Evolutionary conservation across 1,140 invertebrate genomes (phyloP), one percentile per base, ranked within the genome.

Genomic region (Aleiodes sp.): DNA sequence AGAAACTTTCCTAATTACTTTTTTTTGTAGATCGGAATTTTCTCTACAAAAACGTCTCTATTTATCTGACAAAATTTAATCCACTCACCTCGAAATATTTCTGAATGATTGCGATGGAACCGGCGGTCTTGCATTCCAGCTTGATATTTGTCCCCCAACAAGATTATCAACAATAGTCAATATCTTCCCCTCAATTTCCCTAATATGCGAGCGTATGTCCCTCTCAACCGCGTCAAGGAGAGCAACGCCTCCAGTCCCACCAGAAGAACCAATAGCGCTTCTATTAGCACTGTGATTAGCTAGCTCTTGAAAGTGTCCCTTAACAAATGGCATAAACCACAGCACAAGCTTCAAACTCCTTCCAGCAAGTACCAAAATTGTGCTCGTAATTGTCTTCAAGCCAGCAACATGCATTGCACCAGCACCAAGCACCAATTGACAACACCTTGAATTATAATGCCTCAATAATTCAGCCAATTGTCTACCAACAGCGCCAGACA

Each of bases 351-450:
- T 92, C 80, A 97, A 81, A 86, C 93, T 97, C 71, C 98, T 89
- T 7, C 94, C 95, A 0, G 96, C 94, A 69, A 99, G 86, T 7
- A 96, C 97, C 70, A 99, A 87, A 88, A 98, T 98, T 39, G 93
- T 95, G 70, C 94, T 97, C 0, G 96, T 97, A 57, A 99, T 99
- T 43, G 96, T 98, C 87, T 98, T 99, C 39, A 99, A 86, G 0
- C 97, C 97, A 14, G 96, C 96, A 70, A 96, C 92, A 79, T 96
- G 93, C 78, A 99, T 90, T 1, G 98, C 97, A 29, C 96, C 97
- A 29, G 97, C 98, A 57, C 97, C 97, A 21, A 99, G 87, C 24
- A 99, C 95, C 65, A 99, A 87, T 81, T 98, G 96, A 86, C 94
- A 98, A 70, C 94, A 95, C 73, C 93, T 90, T 4, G 94, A 97